Evolutionary conservation across 64 coral and sea anemone genomes (phyloP).

Genomic region (Stichodactyla helianthus): DNA sequence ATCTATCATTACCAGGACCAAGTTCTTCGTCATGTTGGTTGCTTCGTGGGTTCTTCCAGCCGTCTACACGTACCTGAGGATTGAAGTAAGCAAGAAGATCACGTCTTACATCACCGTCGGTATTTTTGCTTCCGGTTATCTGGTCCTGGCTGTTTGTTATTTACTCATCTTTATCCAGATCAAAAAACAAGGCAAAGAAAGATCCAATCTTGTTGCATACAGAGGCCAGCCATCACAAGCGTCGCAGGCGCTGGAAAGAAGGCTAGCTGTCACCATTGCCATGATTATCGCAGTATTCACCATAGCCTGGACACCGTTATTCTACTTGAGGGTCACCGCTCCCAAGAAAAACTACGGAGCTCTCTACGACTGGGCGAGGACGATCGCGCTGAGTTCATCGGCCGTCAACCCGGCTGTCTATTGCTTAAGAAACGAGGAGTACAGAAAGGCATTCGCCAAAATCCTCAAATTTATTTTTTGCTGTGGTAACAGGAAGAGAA

Average conservation of each 20-base stretch:
- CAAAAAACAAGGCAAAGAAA: constrained; percentile 24
- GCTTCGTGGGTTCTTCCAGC: constrained; percentile 46
- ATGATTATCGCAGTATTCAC: constrained; percentile 67
- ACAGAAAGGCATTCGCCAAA: constrained; percentile 57
- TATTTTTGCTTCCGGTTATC: constrained; percentile 46
- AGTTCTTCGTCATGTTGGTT: constrained; percentile 28
- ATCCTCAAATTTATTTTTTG: constrained; percentile 14
- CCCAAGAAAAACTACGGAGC: constrained; percentile 65
- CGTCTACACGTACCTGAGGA: constrained; percentile 38
- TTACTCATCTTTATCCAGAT: constrained; percentile 39
- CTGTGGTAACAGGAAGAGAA: neutral
- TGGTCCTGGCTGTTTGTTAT: constrained; percentile 46
- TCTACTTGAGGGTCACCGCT: constrained; percentile 60
- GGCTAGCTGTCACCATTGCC: constrained; percentile 63
- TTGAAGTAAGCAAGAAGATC: constrained; percentile 51
- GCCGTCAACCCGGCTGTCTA: constrained; percentile 70
- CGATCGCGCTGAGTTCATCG: constrained; percentile 48
- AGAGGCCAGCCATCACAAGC: neutral
- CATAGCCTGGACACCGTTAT: constrained; percentile 44
- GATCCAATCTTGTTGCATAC: neutral
- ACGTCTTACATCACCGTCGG: constrained; percentile 68
- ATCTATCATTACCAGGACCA: constrained; percentile 56
- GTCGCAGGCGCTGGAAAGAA: constrained; percentile 28
- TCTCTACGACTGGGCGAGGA: constrained; percentile 58
- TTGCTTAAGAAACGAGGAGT: constrained; percentile 77